Base-by-base conservation (phyloP, 2,797 vertebrate genomes). In the Pseudotriccus pelzelni region DNA sequence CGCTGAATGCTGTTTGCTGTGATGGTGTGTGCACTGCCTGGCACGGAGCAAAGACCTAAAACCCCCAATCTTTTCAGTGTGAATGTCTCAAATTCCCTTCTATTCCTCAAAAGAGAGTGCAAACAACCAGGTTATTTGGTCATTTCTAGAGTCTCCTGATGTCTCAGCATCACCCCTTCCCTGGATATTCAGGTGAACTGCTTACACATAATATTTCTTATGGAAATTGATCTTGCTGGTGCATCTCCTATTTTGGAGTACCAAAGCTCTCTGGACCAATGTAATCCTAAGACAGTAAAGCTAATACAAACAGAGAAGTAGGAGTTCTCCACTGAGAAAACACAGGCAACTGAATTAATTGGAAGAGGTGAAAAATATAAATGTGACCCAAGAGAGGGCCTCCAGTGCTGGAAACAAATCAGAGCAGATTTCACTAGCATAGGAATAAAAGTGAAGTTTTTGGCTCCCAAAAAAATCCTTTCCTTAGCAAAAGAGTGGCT, bases 321-420 rank as follows among this genome's bases (percentile, higher is more conserved):
- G 62, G 87, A 96, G 83, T 69, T 94, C 82, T 95, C 94, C 36
- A 0, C 66, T 60, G 91, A 95, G 91, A 87, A 96, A 94, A 93
- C 66, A 93, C 41, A 69, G 44, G 82, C 82, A 91, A 86, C 62
- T 76, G 89, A 91, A 96, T 96, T 96, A 96, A 95, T 82, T 95
- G 79, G 67, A 93, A 88, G 68, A 92, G 72, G 60, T 89, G 72
- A 94, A 66, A 97, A 91, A 90, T 44, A 92, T 12, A 91, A 86
- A 94, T 25, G 63, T 67, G 89, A 88, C 89, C 66, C 84, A 69
- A 66, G 89, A 94, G 90, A 89, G 87, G 24, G 70, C 64, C 70
- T 89, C 64, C 63, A 82, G 74, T 43, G 60, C 1, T 59, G 30
- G 49, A 90, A 95, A 90, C 21, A 79, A 87, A 91, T 68, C 58